These are phyloP conservation scores for Bolinopsis microptera DNA, from an alignment of 37 sponge, comb jelly and placozoan species.

Conservation along the genomic window DNA sequence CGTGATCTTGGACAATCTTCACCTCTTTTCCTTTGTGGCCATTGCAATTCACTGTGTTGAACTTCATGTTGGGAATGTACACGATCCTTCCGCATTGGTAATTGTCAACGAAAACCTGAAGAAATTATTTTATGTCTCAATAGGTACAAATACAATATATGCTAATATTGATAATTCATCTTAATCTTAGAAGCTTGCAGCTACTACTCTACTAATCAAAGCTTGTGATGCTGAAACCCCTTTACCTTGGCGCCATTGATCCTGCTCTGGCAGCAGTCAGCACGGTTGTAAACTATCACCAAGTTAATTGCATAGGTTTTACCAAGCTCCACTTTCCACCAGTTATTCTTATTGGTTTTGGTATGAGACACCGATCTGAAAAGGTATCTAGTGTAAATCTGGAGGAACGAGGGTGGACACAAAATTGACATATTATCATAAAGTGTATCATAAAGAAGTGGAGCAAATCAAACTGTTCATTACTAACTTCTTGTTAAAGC, in stretches of 20 bases:
- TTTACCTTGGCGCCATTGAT: neutral
- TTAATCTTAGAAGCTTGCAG: too few species aligned
- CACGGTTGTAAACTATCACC: neutral
- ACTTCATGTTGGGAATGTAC: neutral
- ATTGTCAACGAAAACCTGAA: neutral
- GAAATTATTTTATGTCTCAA: too few species aligned
- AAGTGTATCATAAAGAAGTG: too few species aligned
- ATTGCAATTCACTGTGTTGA: neutral
- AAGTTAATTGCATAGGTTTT: neutral
- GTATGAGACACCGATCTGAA: conserved; percentile 27
- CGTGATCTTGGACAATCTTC: neutral
- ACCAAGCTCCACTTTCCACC: neutral
- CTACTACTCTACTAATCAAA: too few species aligned
- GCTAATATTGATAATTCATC: too few species aligned
- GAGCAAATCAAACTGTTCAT: too few species aligned
- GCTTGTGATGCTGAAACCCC: too few species aligned
- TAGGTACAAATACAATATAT: too few species aligned
- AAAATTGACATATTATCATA: too few species aligned
- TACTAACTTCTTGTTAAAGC: conserved; percentile 7
- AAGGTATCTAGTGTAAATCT: neutral
- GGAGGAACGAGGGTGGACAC: too few species aligned
- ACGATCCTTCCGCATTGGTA: neutral
- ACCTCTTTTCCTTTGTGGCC: neutral
- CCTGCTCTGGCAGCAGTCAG: neutral
- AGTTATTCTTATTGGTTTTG: neutral